Conservation (phyloP, 2,113 vertebrate genomes). For the Charina bottae region DNA sequence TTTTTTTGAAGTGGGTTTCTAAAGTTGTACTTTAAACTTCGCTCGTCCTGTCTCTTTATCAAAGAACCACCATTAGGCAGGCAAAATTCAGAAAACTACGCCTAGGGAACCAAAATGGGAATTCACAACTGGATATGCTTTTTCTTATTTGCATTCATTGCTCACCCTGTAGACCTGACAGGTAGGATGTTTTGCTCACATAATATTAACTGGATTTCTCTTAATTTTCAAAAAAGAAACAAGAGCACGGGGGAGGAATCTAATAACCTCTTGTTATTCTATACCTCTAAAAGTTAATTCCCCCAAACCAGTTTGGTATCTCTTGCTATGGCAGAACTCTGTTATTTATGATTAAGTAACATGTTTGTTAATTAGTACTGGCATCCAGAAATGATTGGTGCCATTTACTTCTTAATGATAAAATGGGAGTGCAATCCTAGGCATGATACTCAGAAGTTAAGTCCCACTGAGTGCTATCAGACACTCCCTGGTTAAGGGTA, state of each 20-base stretch:
- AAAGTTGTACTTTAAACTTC: constrained; percentile 68
- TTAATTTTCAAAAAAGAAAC: neutral
- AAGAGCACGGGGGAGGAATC: neutral
- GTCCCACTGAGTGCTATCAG: neutral
- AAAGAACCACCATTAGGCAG: constrained; percentile 29
- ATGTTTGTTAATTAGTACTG: neutral
- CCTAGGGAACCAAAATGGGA: constrained; percentile 57
- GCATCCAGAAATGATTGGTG: neutral
- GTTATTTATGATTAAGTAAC: neutral
- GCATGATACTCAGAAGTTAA: too few species aligned
- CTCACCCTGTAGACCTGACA: constrained; percentile 67
- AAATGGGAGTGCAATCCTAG: neutral
- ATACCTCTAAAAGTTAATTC: neutral
- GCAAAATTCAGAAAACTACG: neutral
- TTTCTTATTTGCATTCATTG: constrained; percentile 59
- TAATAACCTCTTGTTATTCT: neutral
- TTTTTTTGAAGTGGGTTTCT: constrained; percentile 23
- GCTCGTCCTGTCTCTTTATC: constrained; percentile 19
- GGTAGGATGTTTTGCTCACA: constrained; percentile 64
- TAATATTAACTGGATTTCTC: neutral
- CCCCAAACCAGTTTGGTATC: neutral
- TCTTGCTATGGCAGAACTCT: neutral
- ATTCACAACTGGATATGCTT: constrained; percentile 58
- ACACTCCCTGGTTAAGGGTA: neutral
- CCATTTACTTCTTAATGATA: neutral